phyloP scores from a whole-genome alignment of 2,888 invertebrate species.

The Noctua pronuba region DNA sequence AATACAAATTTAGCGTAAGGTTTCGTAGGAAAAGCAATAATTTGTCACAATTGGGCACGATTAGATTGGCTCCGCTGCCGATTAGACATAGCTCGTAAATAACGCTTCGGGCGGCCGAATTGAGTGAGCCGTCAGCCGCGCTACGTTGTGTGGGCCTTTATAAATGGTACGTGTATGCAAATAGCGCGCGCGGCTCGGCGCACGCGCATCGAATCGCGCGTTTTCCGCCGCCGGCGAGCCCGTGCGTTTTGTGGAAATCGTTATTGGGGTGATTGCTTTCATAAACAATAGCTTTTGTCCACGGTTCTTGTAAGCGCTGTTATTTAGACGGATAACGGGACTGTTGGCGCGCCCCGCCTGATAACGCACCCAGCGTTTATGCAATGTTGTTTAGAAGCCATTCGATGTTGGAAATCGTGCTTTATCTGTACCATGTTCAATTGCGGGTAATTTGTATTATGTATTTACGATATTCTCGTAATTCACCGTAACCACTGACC shows the following conservation, averaged over 20 bases:
- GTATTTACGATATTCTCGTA: slow-evolving; percentile 65
- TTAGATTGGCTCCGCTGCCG: slow-evolving; percentile 89
- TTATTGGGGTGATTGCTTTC: slow-evolving; percentile 90
- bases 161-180: slow-evolving; percentile 81
- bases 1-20: slow-evolving; percentile 85
- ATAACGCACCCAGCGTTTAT: slow-evolving; percentile 76
- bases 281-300: slow-evolving; percentile 90
- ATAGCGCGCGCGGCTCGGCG: slow-evolving; percentile 83
- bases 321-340: slow-evolving; percentile 85
- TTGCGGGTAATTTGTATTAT: slow-evolving; percentile 65
- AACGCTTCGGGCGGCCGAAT: slow-evolving; percentile 81
- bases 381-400: slow-evolving; percentile 73
- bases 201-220: slow-evolving; percentile 89
- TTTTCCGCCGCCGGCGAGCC: slow-evolving; percentile 85
- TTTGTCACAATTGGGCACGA: slow-evolving; percentile 90
- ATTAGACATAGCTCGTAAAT: slow-evolving; percentile 90
- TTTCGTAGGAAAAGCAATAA: slow-evolving; percentile 90
- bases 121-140: slow-evolving; percentile 77
- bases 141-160: slow-evolving; percentile 71
- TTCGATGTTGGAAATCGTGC: slow-evolving; percentile 69
- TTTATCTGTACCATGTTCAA: slow-evolving; percentile 67
- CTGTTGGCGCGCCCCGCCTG: slow-evolving; percentile 75
- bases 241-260: slow-evolving; percentile 88
- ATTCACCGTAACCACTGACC: slow-evolving; percentile 62
- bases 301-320: slow-evolving; percentile 82